Evolutionary conservation across 2,888 invertebrate species (phyloP), one percentile per base, ranked within the genome.

Genomic region (Drosophila austrosaltans): DNA sequence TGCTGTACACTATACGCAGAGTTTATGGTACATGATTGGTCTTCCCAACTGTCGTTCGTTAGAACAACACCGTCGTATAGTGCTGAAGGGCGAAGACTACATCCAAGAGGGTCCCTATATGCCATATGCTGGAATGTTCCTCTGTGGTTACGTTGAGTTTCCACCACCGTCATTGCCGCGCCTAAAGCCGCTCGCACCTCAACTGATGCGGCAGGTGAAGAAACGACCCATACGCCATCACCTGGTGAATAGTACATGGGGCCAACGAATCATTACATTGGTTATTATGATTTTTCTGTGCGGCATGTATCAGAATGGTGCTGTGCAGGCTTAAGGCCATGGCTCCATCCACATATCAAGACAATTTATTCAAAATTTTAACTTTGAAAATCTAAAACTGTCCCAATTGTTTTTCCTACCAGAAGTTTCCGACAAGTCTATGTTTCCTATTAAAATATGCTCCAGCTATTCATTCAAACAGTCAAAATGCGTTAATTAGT

Each of bases 141-240:
- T 53, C 2, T 39, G 53, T 3, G 76, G 64, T 1, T 16, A 28
- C 6, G 2, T 65, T 0, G 57, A 67, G 6, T 32, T n/a, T 28
- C 36, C 74, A 0, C 22, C 66, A 1, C 53, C 56, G 1, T 7
- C 58, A 28, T 63, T 81, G 75, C 74, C 75, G 2, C 76, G 86
- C 4, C 22, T 68, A 1, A 72, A 28, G 12, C 69, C 73, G 0
- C 30, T 86, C 53, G 61, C 75, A 2, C 8, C 59, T 1, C 40
- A 58, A 6, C 3, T 84, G 53, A 10, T 77, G 4, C 30, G n/a
- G 0, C 72, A 70, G 4, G 30, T 56, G 2, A 6, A n/a, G 0
- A 5, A 25, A 0, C 10, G 4, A 0, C 42, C 63, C 6, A 12
- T 22, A 30, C 12, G 6, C 6, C 57, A 39, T 12, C 22, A 22